Base-by-base conservation (phyloP, 2,888 invertebrate species). In the Hemistola chrysoprasaria region DNA sequence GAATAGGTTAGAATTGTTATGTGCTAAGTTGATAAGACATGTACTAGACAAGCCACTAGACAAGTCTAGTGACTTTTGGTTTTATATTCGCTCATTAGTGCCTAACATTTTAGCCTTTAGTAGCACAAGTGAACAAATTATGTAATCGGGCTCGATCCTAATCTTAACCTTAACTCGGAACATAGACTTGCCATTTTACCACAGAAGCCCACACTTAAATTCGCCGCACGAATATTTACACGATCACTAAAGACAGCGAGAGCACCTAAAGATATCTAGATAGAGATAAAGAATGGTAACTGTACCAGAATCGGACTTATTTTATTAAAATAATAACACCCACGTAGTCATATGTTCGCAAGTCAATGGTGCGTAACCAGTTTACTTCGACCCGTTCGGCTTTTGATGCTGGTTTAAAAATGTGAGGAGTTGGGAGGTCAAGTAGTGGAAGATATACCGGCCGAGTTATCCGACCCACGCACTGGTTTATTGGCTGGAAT, bases 401-500 rank as follows among this genome's bases (percentile, higher is more conserved):
- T 47, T 31, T 42, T 43, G 27, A 44, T 26, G 20, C 35, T 34
- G 22, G 31, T 40, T 50, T 48, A 47, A 54, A 40, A 56, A 56
- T 43, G 42, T 52, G 40, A 42, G 53, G 47, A 54, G 49, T 38
- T 4, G 47, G 53, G 43, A 59, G 83, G 62, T 77, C 81, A 59
- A 42, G 34, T 34, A 33, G 34, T 21, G 49, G 29, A 48, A 55
- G 55, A 51, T 52, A 53, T 51, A 53, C 59, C 80, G 80, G 82
- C 66, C 67, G 59, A 60, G 59, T 71, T 74, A 61, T 59, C 49
- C 71, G 50, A 62, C 87, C 87, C 79, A 87, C 87, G 81, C 81
- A 55, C 68, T 73, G 71, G 79, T 86, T 87, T 87, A 88, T 87
- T 84, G 85, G 78, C 67, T 71, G 66, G 76, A 87, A 87, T 88